Evolutionary conservation across 2,113 vertebrate genomes (phyloP), one percentile per base, ranked within the genome.

Genomic region (Carollia perspicillata): DNA sequence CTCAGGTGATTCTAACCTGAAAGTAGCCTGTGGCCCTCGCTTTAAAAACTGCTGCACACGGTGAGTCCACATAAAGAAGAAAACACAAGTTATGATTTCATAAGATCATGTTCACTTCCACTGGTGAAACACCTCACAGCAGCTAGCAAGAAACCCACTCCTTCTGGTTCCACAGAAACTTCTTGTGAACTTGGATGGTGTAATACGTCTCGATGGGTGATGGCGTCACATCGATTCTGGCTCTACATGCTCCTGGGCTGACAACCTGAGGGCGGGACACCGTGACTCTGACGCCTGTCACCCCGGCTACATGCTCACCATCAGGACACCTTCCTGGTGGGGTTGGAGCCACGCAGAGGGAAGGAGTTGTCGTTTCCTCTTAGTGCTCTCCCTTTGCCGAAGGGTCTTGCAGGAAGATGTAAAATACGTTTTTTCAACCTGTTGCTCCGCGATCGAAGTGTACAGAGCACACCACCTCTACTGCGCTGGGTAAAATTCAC

Each of bases 111-210:
- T 17, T 74, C 96, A 37, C 78, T 75, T 60, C 7, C 23, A 74
- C 37, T 79, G 44, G 2, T 17, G 42, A 79, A 83, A 81, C 16
- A 26, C 20, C 37, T 72, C 80, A 13, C 3, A 35, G 80, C 66
- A 79, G 77, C 35, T 8, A 53, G 47, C 42, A 42, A 84, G 94
- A 85, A 89, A 84, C 44, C 95, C 83, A 89, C 10, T 47, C 7
- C 3, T 89, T 97, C 97, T 86, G 94, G 89, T 95, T 96, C 86
- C 94, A 89, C 97, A 97, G 97, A 97, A 97, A 97, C 96, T 94
- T 85, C 79, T 51, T 5, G 9, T 37, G 77, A 74, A n/a, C 49
- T 1, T 58, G 78, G 51, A 20, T 96, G 96, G 89, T 13, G 72
- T 91, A 93, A 95, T 2, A 60, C n/a, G 72, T 92, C 65, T 88